Percentiles rank a stretch among this genome's conserved stretches.
Conservation (phyloP, 53 echinoderm and acorn worm species). For the Stichopus horrens region DNA sequence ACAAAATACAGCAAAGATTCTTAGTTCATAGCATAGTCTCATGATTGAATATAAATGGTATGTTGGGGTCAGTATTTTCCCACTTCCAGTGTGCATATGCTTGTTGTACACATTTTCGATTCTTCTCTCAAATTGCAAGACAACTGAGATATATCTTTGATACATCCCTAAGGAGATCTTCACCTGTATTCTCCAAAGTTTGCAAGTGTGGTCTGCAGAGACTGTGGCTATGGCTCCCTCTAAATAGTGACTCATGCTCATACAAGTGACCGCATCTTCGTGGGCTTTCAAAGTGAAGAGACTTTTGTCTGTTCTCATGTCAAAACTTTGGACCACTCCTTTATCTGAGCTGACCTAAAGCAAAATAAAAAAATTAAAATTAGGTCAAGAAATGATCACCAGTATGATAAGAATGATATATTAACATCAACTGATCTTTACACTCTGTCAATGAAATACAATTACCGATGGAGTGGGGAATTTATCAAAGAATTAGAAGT, state of each 20-base stretch:
- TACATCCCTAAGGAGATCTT: slow-evolving; percentile 1
- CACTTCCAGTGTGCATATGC: no score
- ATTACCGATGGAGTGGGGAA: no score
- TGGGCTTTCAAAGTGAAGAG: slow-evolving; percentile 88
- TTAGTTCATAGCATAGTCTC: no score
- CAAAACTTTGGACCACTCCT: slow-evolving; percentile 72
- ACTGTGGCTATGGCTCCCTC: slow-evolving; percentile 80
- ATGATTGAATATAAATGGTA: no score
- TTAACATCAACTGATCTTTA: no score
- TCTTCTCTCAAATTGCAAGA: not conserved
- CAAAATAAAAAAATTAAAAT: no score
- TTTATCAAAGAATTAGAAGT: no score
- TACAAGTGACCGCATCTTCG: slow-evolving; percentile 69
- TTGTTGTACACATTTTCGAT: not conserved
- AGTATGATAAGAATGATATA: no score
- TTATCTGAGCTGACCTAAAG: slow-evolving; percentile 81
- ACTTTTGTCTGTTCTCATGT: slow-evolving; percentile 74
- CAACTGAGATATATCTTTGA: not conserved
- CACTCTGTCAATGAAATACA: no score
- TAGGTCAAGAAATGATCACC: no score
- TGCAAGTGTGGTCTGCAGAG: slow-evolving; percentile 83
- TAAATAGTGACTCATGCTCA: slow-evolving; percentile 61
- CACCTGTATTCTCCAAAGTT: slow-evolving; percentile 96
- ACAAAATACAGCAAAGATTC: no score
- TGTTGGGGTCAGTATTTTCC: no score